phyloP scores from a whole-genome alignment of 2,797 vertebrate species.

The Phataginus tricuspis region DNA sequence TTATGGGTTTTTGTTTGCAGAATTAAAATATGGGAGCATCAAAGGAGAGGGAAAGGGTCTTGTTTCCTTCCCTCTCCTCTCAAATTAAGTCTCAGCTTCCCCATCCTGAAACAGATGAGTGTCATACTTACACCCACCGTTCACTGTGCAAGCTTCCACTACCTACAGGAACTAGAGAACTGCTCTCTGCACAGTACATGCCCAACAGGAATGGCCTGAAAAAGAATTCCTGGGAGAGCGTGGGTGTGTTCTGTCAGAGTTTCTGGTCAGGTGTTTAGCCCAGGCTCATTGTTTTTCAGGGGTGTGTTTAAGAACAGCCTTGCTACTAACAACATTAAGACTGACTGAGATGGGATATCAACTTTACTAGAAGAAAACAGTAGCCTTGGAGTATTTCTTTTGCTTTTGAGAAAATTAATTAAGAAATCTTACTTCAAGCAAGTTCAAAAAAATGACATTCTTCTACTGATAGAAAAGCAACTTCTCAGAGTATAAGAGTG shows the following conservation, averaged over 20 bases:
- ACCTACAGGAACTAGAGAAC: background rate
- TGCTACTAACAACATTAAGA: background rate
- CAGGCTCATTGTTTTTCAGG: background rate
- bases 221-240: background rate
- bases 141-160: background rate
- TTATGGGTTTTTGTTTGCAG: background rate
- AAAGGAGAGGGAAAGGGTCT: background rate
- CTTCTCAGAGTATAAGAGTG: background rate
- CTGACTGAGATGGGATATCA: background rate
- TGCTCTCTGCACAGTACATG: background rate
- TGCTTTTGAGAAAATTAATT: constrained; percentile 15
- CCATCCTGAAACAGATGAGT: background rate
- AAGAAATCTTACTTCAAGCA: background rate
- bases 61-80: background rate
- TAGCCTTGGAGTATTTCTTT: background rate
- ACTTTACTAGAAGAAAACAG: background rate
- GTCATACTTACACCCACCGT: background rate
- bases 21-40: background rate
- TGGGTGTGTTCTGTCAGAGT: background rate
- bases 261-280: background rate
- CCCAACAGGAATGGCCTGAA: background rate
- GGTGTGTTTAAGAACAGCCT: background rate
- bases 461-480: background rate
- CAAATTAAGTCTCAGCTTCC: background rate
- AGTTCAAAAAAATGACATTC: background rate